Evolutionary conservation across 2,888 invertebrate genomes (phyloP), one percentile per base, ranked within the genome.

Genomic region (Cenopis cana): DNA sequence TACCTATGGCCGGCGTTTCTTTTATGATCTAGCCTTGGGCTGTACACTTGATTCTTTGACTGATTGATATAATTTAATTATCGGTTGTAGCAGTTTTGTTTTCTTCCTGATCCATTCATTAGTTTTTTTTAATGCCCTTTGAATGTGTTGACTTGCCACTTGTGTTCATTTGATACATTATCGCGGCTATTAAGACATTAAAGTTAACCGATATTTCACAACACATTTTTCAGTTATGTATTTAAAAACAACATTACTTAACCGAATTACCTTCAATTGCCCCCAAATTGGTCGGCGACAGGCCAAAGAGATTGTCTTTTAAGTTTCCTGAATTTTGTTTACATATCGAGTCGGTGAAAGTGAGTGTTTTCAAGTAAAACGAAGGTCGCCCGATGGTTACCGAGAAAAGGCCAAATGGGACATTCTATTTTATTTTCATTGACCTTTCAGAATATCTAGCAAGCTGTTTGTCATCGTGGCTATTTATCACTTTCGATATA

Each of bases 1-100:
- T 85, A 89, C 89, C 89, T 84, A 75, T 77, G 75, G 74, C 77
- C 76, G 78, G 78, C 82, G 81, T 85, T 85, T 88, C 85, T 88
- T 88, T 87, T 85, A 87, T 85, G 81, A 82, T 76, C 77, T 82
- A 88, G 86, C 91, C 91, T 92, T 87, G 86, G 81, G n/a, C 75
- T 78, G 79, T 82, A 82, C 84, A 83, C 85, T 86, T 91, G 90
- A 88, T 88, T 82, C 86, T 88, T 86, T 79, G 80, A 84, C 80
- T 84, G 85, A 87, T 89, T 87, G 89, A 89, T 87, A 87, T 90
- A 89, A 89, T 88, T 87, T 84, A 83, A 83, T 81, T 81, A 80
- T 83, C 73, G 74, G 24, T 57, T 38, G 49, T 55, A 38, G 49
- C 50, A n/a, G 60, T 55, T 50, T 57, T 64, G 56, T 24, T 64